phyloP scores from a whole-genome alignment of 1,140 invertebrate genomes.

The Nephotettix cincticeps region DNA sequence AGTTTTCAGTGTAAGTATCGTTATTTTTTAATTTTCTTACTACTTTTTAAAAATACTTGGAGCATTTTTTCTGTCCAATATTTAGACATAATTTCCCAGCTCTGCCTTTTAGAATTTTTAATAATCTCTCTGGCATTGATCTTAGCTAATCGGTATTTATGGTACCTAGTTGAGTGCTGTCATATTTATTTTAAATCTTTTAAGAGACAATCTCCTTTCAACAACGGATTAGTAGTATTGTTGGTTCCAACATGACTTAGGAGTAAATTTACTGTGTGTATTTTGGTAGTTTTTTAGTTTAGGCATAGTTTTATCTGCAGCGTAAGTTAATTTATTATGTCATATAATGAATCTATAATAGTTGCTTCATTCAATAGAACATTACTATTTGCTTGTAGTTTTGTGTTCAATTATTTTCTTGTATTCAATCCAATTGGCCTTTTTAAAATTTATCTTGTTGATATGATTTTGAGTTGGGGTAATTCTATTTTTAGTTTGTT shows the following conservation, averaged over 20 bases:
- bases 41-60: neutral
- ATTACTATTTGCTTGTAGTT: too few species aligned
- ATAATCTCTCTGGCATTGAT: neutral
- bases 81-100: neutral
- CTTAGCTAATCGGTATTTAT: neutral
- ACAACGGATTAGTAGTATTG: neutral
- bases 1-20: neutral
- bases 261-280: neutral
- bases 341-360: too few species aligned
- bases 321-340: neutral
- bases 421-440: neutral
- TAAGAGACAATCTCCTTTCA: neutral
- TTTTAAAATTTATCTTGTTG: neutral
- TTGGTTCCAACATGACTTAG: neutral
- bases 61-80: neutral
- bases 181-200: constrained; percentile 2
- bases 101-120: neutral
- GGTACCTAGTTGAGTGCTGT: neutral
- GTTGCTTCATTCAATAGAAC: too few species aligned
- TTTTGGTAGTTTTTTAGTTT: neutral
- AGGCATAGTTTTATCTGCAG: too few species aligned
- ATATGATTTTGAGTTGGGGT: neutral
- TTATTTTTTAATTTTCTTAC: neutral
- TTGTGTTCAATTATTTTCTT: neutral
- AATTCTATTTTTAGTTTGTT: neutral